Base-by-base conservation (phyloP, 2,888 invertebrate species). In the Caenorhabditis drosophilae region DNA sequence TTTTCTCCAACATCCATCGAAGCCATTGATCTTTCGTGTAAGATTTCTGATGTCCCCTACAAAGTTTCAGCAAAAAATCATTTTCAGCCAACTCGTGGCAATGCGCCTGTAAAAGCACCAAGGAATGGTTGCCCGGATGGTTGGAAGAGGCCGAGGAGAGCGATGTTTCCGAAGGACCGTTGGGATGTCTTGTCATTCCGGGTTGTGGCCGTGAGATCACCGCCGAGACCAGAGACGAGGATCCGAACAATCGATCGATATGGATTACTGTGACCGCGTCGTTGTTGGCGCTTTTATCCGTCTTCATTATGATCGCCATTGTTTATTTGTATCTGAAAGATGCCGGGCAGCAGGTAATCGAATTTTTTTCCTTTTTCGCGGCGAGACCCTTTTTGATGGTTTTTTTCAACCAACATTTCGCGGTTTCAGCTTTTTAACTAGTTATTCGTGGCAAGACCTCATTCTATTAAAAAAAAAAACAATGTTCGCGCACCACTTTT, bases 211-310 rank as follows among this genome's bases (percentile, higher is more conserved):
- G 27, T 4, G 45, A 54, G n/a, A 23, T 20, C 16, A 16, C 38
- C 20, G 23, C 18, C 20, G 23, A 23, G 22, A 7, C 16, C 2
- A 23, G 12, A 20, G 62, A 55, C 15, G 56, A 54, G 26, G 56
- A 60, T 26, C 57, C 60, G 42, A 42, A 31, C 1, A 50, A 49
- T n/a, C 47, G 70, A 34, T 56, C 71, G n/a, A 46, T 54, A 25
- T 81, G 81, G 81, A 75, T 82, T 36, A 80, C 79, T 11, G 62
- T 75, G n/a, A 67, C 77, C n/a, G 83, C 79, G 7, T 59, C 73
- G 12, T 49, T 80, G 25, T 67, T 83, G 38, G 78, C 79, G 4
- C 52, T 78, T 11, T 52, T 78, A 34, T 79, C 79, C 2, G 46
- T 80, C 12, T 16, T 77, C 16, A 76, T 83, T 22, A 68, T 81